These are phyloP conservation scores for Neodiprion pinetum DNA, from an alignment of 1,140 invertebrate genomes.

Conservation along the genomic window DNA sequence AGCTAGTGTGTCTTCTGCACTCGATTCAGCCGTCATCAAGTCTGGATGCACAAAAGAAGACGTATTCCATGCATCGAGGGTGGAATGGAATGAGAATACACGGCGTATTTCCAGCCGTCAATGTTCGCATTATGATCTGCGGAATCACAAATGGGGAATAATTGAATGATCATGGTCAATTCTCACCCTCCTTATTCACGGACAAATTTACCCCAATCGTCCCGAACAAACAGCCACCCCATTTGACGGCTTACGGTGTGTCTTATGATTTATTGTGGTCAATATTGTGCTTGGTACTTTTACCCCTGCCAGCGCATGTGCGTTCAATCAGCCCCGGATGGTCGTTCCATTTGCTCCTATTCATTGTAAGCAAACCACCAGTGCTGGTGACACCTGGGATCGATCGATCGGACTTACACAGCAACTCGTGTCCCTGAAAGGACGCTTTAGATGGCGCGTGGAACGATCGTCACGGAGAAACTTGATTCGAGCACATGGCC, in stretches of 20 bases:
- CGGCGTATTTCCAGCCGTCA: no score
- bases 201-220: conserved; percentile 5
- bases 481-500: neutral
- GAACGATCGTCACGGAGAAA: neutral
- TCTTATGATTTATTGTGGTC: conserved; percentile 5
- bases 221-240: neutral
- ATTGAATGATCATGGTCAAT: neutral
- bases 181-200: conserved; percentile 1
- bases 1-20: no score
- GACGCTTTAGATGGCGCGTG: no score
- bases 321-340: neutral
- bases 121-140: no score
- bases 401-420: conserved; percentile 1
- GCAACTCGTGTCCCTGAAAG: no score
- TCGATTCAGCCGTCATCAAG: no score
- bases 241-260: neutral
- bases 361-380: neutral
- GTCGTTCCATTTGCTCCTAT: neutral
- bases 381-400: neutral
- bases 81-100: no score
- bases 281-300: neutral
- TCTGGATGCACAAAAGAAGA: no score
- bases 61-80: no score
- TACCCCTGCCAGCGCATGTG: neutral
- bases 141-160: neutral